Evolutionary conservation across 1,140 invertebrate species (phyloP), one percentile per base, ranked within the genome.

Genomic region (Potamilus streckersoni): DNA sequence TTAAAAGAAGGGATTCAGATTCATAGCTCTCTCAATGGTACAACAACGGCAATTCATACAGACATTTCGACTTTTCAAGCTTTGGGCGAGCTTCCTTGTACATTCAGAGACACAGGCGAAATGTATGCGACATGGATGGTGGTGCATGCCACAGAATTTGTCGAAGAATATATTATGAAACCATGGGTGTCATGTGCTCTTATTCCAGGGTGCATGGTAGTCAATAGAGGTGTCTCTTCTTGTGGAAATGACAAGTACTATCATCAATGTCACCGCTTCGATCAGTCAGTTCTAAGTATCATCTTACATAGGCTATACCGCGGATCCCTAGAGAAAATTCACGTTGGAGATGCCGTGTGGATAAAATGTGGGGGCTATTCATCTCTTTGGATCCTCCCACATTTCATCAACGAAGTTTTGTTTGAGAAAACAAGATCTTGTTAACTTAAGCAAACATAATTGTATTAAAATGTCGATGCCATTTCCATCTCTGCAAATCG

Each of bases 181-280:
- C 68, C 68, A 15, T 70, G 68, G 68, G 68, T 70, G 31, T 70
- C 68, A 11, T 70, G 68, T 58, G 68, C 68, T 20, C 3, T 70
- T n/a, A 58, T 57, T n/a, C 68, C 58, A 13, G 68, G 68, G n/a
- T 70, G 68, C n/a, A 56, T 70, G 68, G n/a, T 70, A 20, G 49
- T 57, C 31, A 57, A 70, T 19, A 49, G 58, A 57, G 20, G 15
- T 20, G 57, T 17, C 31, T 23, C 57, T 2, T 49, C 15, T 57
- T 70, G 68, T 58, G 57, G 68, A 20, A 23, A 70, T n/a, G 12
- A 70, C 5, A 57, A 20, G n/a, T 17, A 56, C 4, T 70, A 70
- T 58, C 58, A 57, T 16, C 49, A 58, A n/a, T 70, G 68, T 16
- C 68, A 70, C 68, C 17, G 68, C 19, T 70, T 58, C 13, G 68